These are phyloP conservation scores for Dendrolimus pini DNA, from an alignment of 2,888 invertebrate genomes.

Conservation along the genomic window DNA sequence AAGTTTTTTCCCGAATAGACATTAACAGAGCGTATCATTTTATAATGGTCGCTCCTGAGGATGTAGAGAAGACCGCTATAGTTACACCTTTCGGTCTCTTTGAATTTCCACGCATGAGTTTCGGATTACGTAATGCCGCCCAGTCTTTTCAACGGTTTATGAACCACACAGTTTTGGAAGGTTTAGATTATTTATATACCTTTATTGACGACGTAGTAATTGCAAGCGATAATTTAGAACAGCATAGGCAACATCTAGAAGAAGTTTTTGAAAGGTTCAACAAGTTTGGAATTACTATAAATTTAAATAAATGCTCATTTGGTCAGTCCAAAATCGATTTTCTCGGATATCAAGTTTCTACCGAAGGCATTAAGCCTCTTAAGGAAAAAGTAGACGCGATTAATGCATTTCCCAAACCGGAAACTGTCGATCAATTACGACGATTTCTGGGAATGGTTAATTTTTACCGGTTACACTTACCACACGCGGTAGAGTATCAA, in stretches of 20 bases:
- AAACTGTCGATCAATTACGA: slow-evolving; percentile 11
- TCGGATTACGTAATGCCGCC: slow-evolving; percentile 8
- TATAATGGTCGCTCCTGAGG: slow-evolving; percentile 1
- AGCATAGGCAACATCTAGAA: too few species aligned
- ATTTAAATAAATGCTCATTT: too few species aligned
- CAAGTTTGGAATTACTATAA: too few species aligned
- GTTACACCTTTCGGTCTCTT: slow-evolving; percentile 5
- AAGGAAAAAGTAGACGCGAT: slow-evolving; percentile 14
- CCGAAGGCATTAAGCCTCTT: slow-evolving; percentile 10
- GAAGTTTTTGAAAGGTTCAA: too few species aligned
- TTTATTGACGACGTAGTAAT: slow-evolving; percentile 33
- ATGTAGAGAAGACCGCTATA: slow-evolving; percentile 8
- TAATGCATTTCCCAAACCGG: slow-evolving; percentile 9
- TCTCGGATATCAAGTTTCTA: slow-evolving; percentile 14
- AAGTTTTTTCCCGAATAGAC: slow-evolving; percentile 4
- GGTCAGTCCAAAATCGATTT: slow-evolving; percentile 11
- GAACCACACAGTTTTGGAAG: slow-evolving; percentile 10
- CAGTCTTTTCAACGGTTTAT: slow-evolving; percentile 16
- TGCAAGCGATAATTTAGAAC: too few species aligned
- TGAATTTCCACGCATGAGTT: slow-evolving; percentile 6
- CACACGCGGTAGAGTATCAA: slow-evolving; percentile 15
- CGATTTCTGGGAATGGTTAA: slow-evolving; percentile 32
- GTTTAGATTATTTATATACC: slow-evolving; percentile 12
- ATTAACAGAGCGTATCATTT: slow-evolving; percentile 8
- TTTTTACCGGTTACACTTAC: slow-evolving; percentile 32